Percentiles rank a stretch among this genome's conserved stretches.
These are phyloP conservation scores for Tholera decimalis DNA, from an alignment of 2,888 invertebrate genomes.

Conservation along the genomic window DNA sequence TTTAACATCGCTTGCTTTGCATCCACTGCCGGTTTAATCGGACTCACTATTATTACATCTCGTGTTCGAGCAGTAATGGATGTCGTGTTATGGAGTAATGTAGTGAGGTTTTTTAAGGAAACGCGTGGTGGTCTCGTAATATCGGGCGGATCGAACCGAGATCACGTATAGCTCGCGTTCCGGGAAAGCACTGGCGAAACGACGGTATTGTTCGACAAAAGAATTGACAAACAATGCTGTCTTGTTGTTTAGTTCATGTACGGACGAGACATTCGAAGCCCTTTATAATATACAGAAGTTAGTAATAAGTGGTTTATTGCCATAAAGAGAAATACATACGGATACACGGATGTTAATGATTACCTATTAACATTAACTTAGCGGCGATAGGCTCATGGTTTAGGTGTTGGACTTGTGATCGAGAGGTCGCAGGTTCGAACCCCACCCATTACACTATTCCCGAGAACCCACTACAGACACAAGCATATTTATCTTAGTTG, in stretches of 20 bases:
- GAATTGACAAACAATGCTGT: conserved; percentile 59
- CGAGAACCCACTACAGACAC: too few relatives aligned
- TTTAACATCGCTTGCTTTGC: conserved; percentile 13
- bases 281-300: neutral
- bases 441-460: too few relatives aligned
- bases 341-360: too few relatives aligned
- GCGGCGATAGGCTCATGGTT: too few relatives aligned
- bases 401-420: too few relatives aligned
- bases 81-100: conserved; percentile 24
- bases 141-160: conserved; percentile 71
- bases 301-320: too few relatives aligned
- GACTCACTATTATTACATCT: neutral
- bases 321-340: too few relatives aligned
- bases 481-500: too few relatives aligned
- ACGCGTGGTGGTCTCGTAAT: conserved; percentile 60
- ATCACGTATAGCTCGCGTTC: conserved; percentile 77
- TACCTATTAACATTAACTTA: too few relatives aligned
- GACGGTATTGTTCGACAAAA: conserved; percentile 65
- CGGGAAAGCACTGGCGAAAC: conserved; percentile 74
- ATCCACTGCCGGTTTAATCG: conserved; percentile 28
- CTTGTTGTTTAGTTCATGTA: conserved; percentile 46
- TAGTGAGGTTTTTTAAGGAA: conserved; percentile 45
- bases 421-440: too few relatives aligned
- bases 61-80: conserved; percentile 24
- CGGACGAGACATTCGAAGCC: conserved; percentile 5